Evolutionary conservation across 2,113 vertebrate genomes (phyloP).

Genomic region (Prunella himalayana): DNA sequence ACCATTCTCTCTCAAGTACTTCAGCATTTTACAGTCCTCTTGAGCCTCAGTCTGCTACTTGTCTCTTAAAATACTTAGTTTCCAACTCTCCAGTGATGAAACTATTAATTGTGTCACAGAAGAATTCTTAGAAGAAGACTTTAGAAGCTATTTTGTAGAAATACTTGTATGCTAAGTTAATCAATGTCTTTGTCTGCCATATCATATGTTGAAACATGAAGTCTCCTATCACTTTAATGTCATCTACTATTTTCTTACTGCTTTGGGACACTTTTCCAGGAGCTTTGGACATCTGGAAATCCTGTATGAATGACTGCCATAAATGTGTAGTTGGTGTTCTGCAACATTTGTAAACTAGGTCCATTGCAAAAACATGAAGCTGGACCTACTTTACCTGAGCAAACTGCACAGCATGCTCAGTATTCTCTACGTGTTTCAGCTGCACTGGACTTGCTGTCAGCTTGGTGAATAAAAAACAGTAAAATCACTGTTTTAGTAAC

Average conservation of each 20-base stretch:
- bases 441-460: neutral
- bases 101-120: neutral
- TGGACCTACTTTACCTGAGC: neutral
- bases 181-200: neutral
- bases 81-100: neutral
- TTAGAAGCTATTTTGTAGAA: neutral
- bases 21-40: neutral
- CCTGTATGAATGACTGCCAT: neutral
- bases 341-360: neutral
- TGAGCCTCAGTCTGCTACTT: neutral
- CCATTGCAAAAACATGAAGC: neutral
- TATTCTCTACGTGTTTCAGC: neutral
- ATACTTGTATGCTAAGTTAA: neutral
- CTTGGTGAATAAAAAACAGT: neutral
- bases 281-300: neutral
- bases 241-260: neutral
- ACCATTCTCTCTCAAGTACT: neutral
- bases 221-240: neutral
- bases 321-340: neutral
- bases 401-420: neutral
- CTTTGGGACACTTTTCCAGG: neutral
- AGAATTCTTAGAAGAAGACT: neutral
- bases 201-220: neutral
- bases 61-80: neutral
- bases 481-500: neutral